Percentiles rank a stretch among this genome's conserved stretches.
Conservation (phyloP, 2,797 vertebrate species). For the Acomys russatus region DNA sequence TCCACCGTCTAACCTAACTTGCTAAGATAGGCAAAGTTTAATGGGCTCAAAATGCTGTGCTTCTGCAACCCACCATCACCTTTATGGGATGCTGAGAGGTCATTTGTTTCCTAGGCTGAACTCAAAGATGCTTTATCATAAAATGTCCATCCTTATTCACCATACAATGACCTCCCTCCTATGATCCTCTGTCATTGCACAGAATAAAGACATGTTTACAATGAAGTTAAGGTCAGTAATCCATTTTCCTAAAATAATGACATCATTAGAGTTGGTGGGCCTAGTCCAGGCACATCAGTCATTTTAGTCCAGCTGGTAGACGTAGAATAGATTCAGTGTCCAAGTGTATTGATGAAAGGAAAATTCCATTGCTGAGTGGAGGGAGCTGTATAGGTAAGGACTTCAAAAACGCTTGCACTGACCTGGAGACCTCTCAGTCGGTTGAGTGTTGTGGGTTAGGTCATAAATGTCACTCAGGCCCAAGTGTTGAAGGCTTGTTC, state of each 20-base stretch:
- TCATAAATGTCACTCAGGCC: not conserved
- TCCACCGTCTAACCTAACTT: not conserved
- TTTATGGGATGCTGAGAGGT: not conserved
- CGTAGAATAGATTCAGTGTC: not conserved
- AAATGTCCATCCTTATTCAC: not conserved
- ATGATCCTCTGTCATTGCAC: not conserved
- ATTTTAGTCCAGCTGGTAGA: slow-evolving; percentile 12
- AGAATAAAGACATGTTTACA: not conserved
- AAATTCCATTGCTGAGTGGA: not conserved
- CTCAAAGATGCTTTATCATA: not conserved
- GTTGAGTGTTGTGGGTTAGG: too few species aligned
- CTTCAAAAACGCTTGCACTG: not conserved
- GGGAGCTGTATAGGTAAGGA: not conserved
- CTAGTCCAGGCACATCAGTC: not conserved
- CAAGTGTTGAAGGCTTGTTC: not conserved
- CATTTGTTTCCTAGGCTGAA: not conserved
- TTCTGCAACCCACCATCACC: not conserved
- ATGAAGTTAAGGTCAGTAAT: not conserved
- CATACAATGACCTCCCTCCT: not conserved
- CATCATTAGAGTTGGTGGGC: not conserved
- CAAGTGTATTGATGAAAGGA: not conserved
- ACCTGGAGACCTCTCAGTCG: not conserved
- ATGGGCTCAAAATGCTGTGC: not conserved
- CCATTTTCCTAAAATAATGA: slow-evolving; percentile 50
- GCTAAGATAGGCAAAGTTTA: not conserved